These are phyloP conservation scores for Hexactinellida sp. DNA, from an alignment of 37 sponge, comb jelly and placozoan genomes.

Conservation along the genomic window DNA sequence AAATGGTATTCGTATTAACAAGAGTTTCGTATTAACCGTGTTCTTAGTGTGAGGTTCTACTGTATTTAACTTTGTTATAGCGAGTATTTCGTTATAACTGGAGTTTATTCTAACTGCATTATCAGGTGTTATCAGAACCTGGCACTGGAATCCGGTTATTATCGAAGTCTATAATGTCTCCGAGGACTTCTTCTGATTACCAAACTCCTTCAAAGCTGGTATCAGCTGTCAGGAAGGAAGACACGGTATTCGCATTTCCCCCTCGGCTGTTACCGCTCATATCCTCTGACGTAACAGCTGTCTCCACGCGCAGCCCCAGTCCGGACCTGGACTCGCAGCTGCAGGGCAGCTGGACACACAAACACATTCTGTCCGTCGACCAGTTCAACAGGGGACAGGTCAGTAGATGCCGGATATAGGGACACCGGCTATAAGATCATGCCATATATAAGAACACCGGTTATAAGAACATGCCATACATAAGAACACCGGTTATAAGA, in stretches of 20 bases:
- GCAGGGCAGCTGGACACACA: constrained; percentile 26
- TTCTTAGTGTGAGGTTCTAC: too few relatives aligned
- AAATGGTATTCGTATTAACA: too few relatives aligned
- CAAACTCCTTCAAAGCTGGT: neutral
- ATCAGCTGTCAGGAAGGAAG: neutral
- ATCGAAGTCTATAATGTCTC: neutral
- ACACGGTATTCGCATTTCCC: neutral
- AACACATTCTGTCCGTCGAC: constrained; percentile 50
- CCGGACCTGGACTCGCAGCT: neutral
- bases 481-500: too few relatives aligned
- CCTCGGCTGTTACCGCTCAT: neutral
- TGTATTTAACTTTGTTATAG: too few relatives aligned
- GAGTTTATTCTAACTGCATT: neutral
- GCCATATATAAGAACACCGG: too few relatives aligned
- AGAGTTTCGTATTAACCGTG: too few relatives aligned
- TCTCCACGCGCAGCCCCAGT: neutral
- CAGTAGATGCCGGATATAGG: too few relatives aligned
- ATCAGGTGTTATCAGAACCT: neutral
- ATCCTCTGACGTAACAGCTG: neutral
- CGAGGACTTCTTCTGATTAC: neutral
- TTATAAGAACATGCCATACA: too few relatives aligned
- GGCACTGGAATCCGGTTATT: neutral
- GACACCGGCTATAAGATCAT: too few relatives aligned
- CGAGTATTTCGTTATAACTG: too few relatives aligned
- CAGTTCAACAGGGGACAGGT: constrained; percentile 79